Evolutionary conservation across 2,888 invertebrate species (phyloP).

Genomic region (Microctonus aethiopoides): DNA sequence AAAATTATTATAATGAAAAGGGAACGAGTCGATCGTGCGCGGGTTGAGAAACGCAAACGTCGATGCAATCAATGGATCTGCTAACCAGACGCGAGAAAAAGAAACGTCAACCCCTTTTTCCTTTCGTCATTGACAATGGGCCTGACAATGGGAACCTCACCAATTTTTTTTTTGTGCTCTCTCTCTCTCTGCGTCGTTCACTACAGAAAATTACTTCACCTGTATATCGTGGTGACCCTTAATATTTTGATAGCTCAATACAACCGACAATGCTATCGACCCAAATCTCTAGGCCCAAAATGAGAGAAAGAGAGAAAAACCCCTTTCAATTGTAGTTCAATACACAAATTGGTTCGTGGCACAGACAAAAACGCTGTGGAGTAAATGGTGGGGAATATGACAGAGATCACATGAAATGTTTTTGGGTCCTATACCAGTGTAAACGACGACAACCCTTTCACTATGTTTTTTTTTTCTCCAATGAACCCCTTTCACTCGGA

Average conservation of each 20-base stretch:
- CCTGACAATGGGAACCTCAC: slow-evolving; percentile 19
- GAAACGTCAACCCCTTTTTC: slow-evolving; percentile 24
- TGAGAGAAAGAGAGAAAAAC: slow-evolving; percentile 9
- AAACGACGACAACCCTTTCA: slow-evolving; percentile 5
- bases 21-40: slow-evolving; percentile 33
- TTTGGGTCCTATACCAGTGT: slow-evolving; percentile 7
- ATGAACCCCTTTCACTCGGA: slow-evolving; percentile 39
- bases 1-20: slow-evolving; percentile 26
- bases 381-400: not conserved
- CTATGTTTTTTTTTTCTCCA: slow-evolving; percentile 10
- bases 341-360: slow-evolving; percentile 63
- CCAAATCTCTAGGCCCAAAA: slow-evolving; percentile 48
- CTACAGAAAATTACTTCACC: slow-evolving; percentile 46
- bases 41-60: slow-evolving; percentile 24
- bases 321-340: slow-evolving; percentile 61
- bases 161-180: not conserved
- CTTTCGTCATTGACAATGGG: slow-evolving; percentile 19
- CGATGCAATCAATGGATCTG: slow-evolving; percentile 34
- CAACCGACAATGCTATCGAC: slow-evolving; percentile 60
- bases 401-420: not conserved
- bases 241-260: slow-evolving; percentile 67
- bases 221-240: slow-evolving; percentile 52
- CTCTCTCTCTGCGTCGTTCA: slow-evolving; percentile 11
- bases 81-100: slow-evolving; percentile 31
- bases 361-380: slow-evolving; percentile 42